These are phyloP conservation scores for Cosmorhoe ocellata DNA, from an alignment of 2,888 invertebrate species.

Conservation along the genomic window DNA sequence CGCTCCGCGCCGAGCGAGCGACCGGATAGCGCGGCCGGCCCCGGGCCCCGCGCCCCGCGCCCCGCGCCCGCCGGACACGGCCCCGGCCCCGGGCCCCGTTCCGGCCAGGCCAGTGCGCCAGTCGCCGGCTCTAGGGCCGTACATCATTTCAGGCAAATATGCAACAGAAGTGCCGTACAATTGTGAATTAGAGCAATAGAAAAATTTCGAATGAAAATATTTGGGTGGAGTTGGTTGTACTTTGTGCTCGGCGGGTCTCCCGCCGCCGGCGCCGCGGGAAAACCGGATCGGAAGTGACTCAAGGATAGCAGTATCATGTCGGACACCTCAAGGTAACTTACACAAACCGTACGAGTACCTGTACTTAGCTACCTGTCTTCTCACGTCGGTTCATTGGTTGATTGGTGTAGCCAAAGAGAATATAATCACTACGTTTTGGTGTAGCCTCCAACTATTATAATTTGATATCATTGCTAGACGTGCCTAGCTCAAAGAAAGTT, in stretches of 20 bases:
- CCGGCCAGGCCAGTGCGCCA: slow-evolving; percentile 45
- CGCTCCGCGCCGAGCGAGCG: slow-evolving; percentile 23
- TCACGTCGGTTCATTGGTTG: too few relatives aligned
- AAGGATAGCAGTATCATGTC: slow-evolving; percentile 21
- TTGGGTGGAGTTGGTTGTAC: neutral
- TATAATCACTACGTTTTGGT: too few relatives aligned
- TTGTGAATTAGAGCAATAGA: neutral
- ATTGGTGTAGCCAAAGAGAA: too few relatives aligned
- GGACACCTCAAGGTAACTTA: slow-evolving; percentile 30
- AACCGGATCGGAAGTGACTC: slow-evolving; percentile 24
- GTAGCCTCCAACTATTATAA: too few relatives aligned
- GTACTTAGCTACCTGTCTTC: neutral
- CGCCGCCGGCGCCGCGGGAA: slow-evolving; percentile 28
- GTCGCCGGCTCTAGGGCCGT: slow-evolving; percentile 33
- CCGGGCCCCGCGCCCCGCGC: slow-evolving; percentile 11
- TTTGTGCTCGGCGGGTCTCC: neutral
- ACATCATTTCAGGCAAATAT: neutral
- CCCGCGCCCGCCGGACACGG: slow-evolving; percentile 36
- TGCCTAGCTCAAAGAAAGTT: too few relatives aligned
- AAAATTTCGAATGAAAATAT: neutral
- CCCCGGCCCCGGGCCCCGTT: slow-evolving; percentile 33
- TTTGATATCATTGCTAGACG: too few relatives aligned
- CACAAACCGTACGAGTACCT: too few relatives aligned
- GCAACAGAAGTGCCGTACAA: neutral
- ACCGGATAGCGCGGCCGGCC: slow-evolving; percentile 38